A percentile compares a stretch with the other conserved stretches of the same genome.
These are phyloP conservation scores for Megaceryle alcyon DNA, from an alignment of 2,797 vertebrate genomes.

Conservation along the genomic window DNA sequence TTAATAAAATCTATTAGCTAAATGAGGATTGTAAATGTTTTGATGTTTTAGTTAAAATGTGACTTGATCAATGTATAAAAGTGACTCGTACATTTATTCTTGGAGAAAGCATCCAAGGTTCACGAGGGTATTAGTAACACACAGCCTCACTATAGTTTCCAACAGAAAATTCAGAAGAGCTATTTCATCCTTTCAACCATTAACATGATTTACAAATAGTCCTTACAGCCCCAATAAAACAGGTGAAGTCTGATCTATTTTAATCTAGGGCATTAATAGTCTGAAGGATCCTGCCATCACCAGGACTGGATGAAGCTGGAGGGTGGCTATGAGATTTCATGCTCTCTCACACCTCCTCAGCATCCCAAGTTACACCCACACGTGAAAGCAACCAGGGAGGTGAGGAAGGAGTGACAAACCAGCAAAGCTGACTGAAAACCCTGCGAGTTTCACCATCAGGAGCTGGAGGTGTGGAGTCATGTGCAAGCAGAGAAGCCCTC, in stretches of 20 bases:
- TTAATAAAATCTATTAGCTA: conserved; percentile 12
- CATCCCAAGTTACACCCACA: neutral
- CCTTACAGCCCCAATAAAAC: neutral
- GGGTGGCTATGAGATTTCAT: neutral
- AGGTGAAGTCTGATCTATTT: neutral
- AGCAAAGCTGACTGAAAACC: neutral
- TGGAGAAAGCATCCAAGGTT: neutral
- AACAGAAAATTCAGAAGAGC: neutral
- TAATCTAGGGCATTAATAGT: neutral
- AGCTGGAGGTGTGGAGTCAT: neutral
- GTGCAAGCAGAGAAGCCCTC: neutral
- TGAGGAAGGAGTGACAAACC: neutral
- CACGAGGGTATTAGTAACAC: neutral
- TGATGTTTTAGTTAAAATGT: neutral
- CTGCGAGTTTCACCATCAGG: fast-evolving
- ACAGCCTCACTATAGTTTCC: neutral
- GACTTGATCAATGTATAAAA: neutral
- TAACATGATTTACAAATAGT: neutral
- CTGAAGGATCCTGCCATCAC: neutral
- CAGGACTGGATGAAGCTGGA: neutral
- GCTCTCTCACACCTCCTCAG: neutral
- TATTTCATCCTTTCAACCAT: neutral
- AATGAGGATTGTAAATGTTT: conserved; percentile 7
- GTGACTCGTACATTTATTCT: neutral
- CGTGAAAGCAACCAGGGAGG: neutral